Base-by-base conservation (phyloP, 2,797 vertebrate species). In the Rhinophrynus dorsalis region DNA sequence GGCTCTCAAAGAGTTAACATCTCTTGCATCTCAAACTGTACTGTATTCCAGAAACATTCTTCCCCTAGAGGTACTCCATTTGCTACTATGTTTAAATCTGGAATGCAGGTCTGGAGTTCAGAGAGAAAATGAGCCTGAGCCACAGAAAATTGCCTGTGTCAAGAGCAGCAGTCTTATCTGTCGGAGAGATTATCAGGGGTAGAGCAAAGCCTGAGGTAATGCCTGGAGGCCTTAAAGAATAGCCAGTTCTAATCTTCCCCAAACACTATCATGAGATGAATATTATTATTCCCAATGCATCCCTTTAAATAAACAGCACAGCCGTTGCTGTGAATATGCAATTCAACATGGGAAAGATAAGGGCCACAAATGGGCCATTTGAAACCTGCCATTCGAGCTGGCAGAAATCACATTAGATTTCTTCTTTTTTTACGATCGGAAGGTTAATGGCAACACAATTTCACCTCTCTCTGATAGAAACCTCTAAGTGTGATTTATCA, bases 361-460 rank as follows among this genome's bases (percentile, higher is more conserved):
- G 55, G 2, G 24, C 35, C 42, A 32, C 30, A 66, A 67, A 66
- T 60, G 38, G 61, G 44, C 52, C 32, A 59, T 66, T 51, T 65
- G 44, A 42, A 51, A 42, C 32, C 26, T 6, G 42, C 7, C 50
- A 38, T 64, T 65, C 33, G 42, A 21, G 57, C 38, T 24, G 35
- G 44, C 17, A 33, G 35, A 42, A 42, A 59, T 57, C 35, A 50
- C 44, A 33, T 38, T 33, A 27, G 32, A 57, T 59, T 60, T 65
- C 29, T 54, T 54, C 50, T 32, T 13, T 32, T 58, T 44, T 59
- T 45, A 66, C 23, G 42, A 45, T 54, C 29, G 44, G 38, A 64
- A 73, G 62, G 70, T 60, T 66, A 73, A 73, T 67, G 62, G 65
- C 35, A 60, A 73, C 58, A 72, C 54, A 73, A 51, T 73, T 50